Conservation (phyloP, 2,797 vertebrate genomes). For the Gouania willdenowi region DNA sequence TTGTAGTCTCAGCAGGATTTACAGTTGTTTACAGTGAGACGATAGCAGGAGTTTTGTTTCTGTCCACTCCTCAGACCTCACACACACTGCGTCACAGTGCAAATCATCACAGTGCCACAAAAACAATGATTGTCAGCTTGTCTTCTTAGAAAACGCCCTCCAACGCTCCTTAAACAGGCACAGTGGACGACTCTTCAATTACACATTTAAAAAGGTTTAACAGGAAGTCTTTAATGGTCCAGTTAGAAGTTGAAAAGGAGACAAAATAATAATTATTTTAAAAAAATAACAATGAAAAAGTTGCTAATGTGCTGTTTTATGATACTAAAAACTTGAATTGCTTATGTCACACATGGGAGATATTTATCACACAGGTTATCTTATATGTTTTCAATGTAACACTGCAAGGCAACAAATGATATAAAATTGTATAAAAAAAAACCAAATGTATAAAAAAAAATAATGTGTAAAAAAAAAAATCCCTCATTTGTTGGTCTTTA, state of each 20-base stretch:
- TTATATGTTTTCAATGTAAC: no score
- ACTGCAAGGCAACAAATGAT: constrained; percentile 11
- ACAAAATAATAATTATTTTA: not conserved
- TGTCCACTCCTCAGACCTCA: constrained; percentile 33
- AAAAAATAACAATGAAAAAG: constrained; percentile 8
- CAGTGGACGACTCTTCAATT: not conserved
- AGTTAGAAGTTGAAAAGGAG: constrained; percentile 25
- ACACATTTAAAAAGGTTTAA: constrained; percentile 18
- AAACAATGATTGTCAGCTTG: constrained; percentile 75
- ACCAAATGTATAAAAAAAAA: constrained; percentile 48
- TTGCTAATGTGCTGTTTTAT: no score
- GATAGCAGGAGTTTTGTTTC: constrained; percentile 65
- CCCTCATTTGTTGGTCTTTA: constrained; percentile 58
- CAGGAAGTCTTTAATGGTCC: not conserved
- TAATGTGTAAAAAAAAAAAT: constrained; percentile 48
- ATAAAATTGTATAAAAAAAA: constrained; percentile 21
- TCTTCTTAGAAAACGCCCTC: constrained; percentile 22
- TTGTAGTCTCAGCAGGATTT: constrained; percentile 75
- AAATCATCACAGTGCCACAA: constrained; percentile 63
- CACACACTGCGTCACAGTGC: constrained; percentile 12
- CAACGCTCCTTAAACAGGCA: constrained; percentile 13
- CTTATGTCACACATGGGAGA: no score
- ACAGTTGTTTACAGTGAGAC: constrained; percentile 68
- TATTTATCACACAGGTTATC: no score
- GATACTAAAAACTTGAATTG: no score